phyloP scores from a whole-genome alignment of 1,140 invertebrate species.

The Pomacea maculata region DNA sequence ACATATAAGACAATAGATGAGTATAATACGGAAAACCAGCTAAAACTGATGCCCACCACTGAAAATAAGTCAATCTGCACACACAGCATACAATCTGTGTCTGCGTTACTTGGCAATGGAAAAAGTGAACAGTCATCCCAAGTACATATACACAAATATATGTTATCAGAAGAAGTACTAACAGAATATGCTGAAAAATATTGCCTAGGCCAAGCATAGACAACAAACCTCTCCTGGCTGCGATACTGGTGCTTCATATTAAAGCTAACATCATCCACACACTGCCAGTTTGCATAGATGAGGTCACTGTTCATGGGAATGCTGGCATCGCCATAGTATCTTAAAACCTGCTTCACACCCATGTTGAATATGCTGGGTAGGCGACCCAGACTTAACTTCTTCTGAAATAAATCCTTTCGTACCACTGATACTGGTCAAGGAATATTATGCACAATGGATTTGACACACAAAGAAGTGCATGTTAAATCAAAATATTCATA shows the following conservation, averaged over 20 bases:
- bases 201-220: background rate
- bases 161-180: too few relatives aligned
- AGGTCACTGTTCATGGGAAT: conserved; percentile 23
- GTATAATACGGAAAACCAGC: too few relatives aligned
- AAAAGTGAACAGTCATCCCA: too few relatives aligned
- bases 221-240: conserved; percentile 41
- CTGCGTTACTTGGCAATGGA: too few relatives aligned
- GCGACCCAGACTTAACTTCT: background rate
- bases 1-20: too few relatives aligned
- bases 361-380: conserved; percentile 8
- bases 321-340: conserved; percentile 10
- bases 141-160: too few relatives aligned
- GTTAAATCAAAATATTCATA: too few relatives aligned
- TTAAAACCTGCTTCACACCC: conserved; percentile 31
- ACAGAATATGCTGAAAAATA: too few relatives aligned
- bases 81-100: too few relatives aligned
- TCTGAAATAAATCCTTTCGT: background rate
- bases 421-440: conserved; percentile 16
- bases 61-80: too few relatives aligned
- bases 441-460: background rate
- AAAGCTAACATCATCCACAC: background rate
- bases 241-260: conserved; percentile 28
- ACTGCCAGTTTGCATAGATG: conserved; percentile 27
- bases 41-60: too few relatives aligned
- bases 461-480: too few relatives aligned